Percentiles rank a stretch among this genome's conserved stretches.
phyloP scores from a whole-genome alignment of 2,797 vertebrate species.

The Pipistrellus pipistrellus region DNA sequence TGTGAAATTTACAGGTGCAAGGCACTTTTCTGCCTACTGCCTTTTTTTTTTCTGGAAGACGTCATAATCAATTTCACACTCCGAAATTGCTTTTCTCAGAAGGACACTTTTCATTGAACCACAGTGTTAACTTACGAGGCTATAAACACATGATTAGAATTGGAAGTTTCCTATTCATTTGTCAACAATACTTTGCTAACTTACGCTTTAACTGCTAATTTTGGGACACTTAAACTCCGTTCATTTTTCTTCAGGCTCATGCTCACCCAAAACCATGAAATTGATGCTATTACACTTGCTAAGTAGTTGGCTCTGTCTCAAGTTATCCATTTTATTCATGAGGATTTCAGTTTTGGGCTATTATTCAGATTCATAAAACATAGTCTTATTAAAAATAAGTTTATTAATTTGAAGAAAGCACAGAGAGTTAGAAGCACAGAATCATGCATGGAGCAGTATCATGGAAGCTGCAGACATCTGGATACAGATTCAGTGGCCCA shows the following conservation, averaged over 20 bases:
- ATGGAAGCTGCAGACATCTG: neutral
- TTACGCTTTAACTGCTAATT: neutral
- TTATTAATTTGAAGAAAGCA: neutral
- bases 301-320: neutral
- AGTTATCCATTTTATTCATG: neutral
- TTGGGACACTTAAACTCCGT: neutral
- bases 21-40: neutral
- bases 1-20: neutral
- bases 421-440: neutral
- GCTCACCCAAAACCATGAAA: neutral
- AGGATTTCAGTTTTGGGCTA: neutral
- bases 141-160: neutral
- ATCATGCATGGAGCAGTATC: neutral
- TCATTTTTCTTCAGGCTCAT: neutral
- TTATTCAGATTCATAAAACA: neutral
- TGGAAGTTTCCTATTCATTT: neutral
- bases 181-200: neutral
- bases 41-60: neutral
- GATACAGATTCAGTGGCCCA: no score
- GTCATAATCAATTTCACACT: neutral
- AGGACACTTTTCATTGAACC: neutral
- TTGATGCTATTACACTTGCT: neutral
- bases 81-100: neutral
- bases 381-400: neutral
- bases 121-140: neutral